Evolutionary conservation across 1,140 invertebrate genomes (phyloP).

Genomic region (Apis florea): DNA sequence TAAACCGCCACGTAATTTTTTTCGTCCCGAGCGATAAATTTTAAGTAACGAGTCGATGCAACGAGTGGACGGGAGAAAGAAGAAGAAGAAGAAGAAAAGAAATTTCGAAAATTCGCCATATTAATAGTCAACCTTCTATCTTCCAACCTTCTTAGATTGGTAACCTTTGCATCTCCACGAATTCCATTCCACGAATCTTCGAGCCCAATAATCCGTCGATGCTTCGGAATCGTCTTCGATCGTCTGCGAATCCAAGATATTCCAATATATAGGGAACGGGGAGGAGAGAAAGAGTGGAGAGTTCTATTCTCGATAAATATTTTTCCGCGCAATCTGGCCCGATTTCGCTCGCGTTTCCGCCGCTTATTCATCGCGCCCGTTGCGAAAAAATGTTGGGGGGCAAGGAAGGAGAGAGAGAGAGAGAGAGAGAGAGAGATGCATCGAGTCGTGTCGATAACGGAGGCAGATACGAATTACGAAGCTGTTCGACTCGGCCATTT

Average conservation of each 20-base stretch:
- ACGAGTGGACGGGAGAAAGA: too few relatives aligned
- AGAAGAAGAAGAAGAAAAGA: not conserved
- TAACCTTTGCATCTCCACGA: not conserved
- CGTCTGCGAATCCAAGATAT: constrained; percentile 25
- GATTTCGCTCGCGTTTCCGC: not conserved
- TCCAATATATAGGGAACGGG: constrained; percentile 4
- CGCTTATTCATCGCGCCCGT: not conserved
- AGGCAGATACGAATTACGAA: constrained; percentile 23
- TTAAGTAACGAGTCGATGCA: too few relatives aligned
- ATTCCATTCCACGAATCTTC: not conserved
- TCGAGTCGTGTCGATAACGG: constrained; percentile 20
- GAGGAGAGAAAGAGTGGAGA: too few relatives aligned
- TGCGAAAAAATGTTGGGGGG: not conserved
- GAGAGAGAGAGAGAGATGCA: not conserved
- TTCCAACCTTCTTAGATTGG: not conserved
- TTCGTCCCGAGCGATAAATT: constrained; percentile 28
- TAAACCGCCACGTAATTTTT: not conserved
- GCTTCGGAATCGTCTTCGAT: too few relatives aligned
- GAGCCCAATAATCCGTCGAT: not conserved
- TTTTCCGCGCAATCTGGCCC: constrained; percentile 32
- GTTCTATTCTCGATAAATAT: constrained; percentile 29
- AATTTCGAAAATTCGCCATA: not conserved
- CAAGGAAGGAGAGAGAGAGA: not conserved
- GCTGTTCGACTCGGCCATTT: constrained; percentile 53
- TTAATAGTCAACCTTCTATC: too few relatives aligned